Percentiles rank a stretch among this genome's conserved stretches.
These are phyloP conservation scores for Sylvia borin DNA, from an alignment of 2,797 vertebrate genomes.

Conservation along the genomic window DNA sequence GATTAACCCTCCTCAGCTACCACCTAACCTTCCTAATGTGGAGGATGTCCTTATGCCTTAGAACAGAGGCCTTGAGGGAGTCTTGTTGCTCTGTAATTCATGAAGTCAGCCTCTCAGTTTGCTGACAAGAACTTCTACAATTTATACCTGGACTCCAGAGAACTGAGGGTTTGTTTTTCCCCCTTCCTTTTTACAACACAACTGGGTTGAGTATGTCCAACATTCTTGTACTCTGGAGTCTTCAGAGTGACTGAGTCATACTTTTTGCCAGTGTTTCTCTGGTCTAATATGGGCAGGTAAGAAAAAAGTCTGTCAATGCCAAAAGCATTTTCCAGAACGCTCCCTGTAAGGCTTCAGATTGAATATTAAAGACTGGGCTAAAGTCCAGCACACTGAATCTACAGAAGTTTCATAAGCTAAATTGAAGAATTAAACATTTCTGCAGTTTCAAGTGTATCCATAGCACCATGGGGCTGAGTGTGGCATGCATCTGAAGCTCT, in stretches of 20 bases:
- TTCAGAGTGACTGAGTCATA: slow-evolving; percentile 29
- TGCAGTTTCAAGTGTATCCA: background rate
- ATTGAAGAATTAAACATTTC: slow-evolving; percentile 21
- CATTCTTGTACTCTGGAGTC: background rate
- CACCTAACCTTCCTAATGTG: background rate
- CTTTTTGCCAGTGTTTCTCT: background rate
- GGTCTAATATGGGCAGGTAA: slow-evolving; percentile 57
- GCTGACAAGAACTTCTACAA: background rate
- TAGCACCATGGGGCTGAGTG: background rate
- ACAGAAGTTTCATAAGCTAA: slow-evolving; percentile 1
- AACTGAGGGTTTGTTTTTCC: background rate
- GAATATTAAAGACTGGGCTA: slow-evolving; percentile 23
- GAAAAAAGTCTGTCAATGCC: background rate
- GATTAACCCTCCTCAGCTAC: background rate
- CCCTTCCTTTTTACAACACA: background rate
- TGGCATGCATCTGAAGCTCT: background rate
- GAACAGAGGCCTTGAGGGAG: background rate
- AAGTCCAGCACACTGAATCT: background rate
- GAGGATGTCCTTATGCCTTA: background rate
- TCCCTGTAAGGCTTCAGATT: slow-evolving; percentile 18
- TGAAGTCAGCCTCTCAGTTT: background rate
- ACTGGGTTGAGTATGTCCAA: background rate
- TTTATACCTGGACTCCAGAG: background rate
- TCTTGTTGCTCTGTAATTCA: background rate
- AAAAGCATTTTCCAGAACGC: background rate